A percentile compares a stretch with the other conserved stretches of the same genome.
Evolutionary conservation across 2,113 vertebrate species (phyloP).

Genomic region (Notothenia rossii): DNA sequence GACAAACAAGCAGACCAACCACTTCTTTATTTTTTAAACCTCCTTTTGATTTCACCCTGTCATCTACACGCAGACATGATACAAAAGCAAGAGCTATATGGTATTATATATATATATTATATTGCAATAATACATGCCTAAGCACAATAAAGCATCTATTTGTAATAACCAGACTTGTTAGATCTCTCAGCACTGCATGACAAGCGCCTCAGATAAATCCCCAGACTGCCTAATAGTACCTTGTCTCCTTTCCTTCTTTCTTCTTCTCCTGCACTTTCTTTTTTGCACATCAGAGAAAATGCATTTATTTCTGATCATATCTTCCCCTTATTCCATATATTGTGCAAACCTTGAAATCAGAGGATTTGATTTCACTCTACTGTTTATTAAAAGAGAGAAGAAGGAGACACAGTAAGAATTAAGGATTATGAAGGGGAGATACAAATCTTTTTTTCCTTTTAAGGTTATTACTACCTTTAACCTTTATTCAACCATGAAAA

Average conservation of each 20-base stretch:
- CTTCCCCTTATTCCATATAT: constrained; percentile 28
- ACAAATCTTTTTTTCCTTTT: constrained; percentile 26
- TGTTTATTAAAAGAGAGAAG: constrained; percentile 60
- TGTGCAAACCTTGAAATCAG: constrained; percentile 29
- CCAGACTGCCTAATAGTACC: constrained; percentile 14
- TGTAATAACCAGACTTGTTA: constrained; percentile 51
- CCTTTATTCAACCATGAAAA: constrained; percentile 44
- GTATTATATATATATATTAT: constrained; percentile 20
- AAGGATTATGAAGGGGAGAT: constrained; percentile 41
- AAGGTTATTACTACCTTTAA: constrained; percentile 45
- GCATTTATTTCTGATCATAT: constrained; percentile 54
- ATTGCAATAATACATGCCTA: constrained; percentile 42
- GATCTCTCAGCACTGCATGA: constrained; percentile 36
- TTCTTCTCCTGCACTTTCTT: background rate
- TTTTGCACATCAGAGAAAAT: constrained; percentile 22
- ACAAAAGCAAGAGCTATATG: constrained; percentile 7
- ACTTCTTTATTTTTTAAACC: background rate
- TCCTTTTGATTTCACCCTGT: constrained; percentile 5
- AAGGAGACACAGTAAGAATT: constrained; percentile 37
- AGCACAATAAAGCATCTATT: constrained; percentile 39
- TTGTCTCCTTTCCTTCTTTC: background rate
- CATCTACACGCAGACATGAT: constrained; percentile 19
- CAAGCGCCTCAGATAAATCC: constrained; percentile 41
- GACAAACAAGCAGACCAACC: background rate
- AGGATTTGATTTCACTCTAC: constrained; percentile 46